Conservation (phyloP, 2,888 invertebrate species). For the Ethmia dodecea region DNA sequence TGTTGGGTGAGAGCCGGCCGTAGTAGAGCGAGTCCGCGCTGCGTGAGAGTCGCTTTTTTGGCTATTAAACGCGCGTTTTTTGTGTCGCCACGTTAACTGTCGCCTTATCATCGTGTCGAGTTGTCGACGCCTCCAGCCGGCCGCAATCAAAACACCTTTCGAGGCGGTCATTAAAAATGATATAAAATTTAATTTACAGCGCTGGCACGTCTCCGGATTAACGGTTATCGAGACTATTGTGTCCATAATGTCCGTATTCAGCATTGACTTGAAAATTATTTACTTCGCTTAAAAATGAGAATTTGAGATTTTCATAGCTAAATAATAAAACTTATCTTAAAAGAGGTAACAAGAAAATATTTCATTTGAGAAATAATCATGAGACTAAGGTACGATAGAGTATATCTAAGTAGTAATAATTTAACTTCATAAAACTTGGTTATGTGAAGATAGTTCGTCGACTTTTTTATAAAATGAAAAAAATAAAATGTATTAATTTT, state of each 20-base stretch:
- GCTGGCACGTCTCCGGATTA: constrained; percentile 57
- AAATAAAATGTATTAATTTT: too few species aligned
- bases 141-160: constrained; percentile 77
- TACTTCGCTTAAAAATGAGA: constrained; percentile 13
- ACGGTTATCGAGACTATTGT: constrained; percentile 56
- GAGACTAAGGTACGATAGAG: too few species aligned
- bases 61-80: constrained; percentile 67
- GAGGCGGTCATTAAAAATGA: constrained; percentile 71
- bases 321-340: too few species aligned
- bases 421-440: too few species aligned
- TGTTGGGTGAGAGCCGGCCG: constrained; percentile 24
- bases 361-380: too few species aligned
- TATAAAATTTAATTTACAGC: constrained; percentile 76
- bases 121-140: constrained; percentile 76
- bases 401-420: too few species aligned
- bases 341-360: too few species aligned
- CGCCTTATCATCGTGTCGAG: constrained; percentile 73
- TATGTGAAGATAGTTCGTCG: too few species aligned
- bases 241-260: constrained; percentile 51
- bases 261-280: constrained; percentile 46
- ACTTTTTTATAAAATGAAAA: too few species aligned
- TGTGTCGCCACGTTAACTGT: constrained; percentile 60
- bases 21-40: constrained; percentile 19
- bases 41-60: constrained; percentile 53
- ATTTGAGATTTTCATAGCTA: constrained; percentile 44